Base-by-base conservation (phyloP, 1,140 invertebrate species). In the Drosophila seguyi region DNA sequence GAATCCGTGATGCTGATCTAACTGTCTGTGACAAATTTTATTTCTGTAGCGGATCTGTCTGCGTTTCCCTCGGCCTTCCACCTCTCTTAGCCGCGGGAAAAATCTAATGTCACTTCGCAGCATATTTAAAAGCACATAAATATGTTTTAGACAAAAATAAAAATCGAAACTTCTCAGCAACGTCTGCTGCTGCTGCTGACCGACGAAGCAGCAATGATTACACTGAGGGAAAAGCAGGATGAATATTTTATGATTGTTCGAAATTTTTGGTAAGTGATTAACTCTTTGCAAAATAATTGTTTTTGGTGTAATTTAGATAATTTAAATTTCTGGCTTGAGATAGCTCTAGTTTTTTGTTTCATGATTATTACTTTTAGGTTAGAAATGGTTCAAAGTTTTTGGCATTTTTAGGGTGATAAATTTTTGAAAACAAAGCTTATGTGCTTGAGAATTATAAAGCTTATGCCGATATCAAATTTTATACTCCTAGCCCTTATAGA, bases 51-150 rank as follows among this genome's bases (percentile, higher is more conserved):
- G 73, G 82, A 85, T 85, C 81, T 79, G 71, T 79, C 81, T 83
- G 83, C 53, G 68, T 36, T 45, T 69, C 81, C 75, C 71, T 60
- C 55, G 18, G 18, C 44, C 60, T 44, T 57, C 79, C 39, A 10
- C n/a, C 42, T 39, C 45, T 29, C 31, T 47, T 27, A 39, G 52
- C 36, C 62, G 3, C 29, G 45, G 34, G 7, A 69, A 77, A 84
- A 88, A 87, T 82, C 84, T 88, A 87, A 87, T 87, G 84, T 87
- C 84, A 87, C 77, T 90, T 88, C 81, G 85, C 85, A 88, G 84
- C 85, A 88, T 88, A 88, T 88, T 90, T 88, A 88, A 88, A 88
- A 88, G 85, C 85, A 88, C 85, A 88, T 88, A 88, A 88, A 88
- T 85, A 88, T 88, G 85, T 88, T 90, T 73, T 85, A 90, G 87